Evolutionary conservation across 2,888 invertebrate species (phyloP), one percentile per base, ranked within the genome.

Genomic region (Chloromyia formosa): DNA sequence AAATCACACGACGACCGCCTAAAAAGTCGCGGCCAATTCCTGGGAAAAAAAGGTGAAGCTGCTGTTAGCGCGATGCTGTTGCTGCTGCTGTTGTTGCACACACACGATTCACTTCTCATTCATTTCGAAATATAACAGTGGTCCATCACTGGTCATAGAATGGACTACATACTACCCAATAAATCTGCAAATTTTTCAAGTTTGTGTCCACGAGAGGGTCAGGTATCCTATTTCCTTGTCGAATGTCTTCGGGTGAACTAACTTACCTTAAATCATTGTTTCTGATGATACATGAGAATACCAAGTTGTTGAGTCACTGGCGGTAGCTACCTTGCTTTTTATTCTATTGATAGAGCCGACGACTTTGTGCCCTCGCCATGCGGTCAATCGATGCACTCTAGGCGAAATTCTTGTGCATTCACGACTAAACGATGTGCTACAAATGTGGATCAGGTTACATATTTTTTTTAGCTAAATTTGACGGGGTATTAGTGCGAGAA

Each of bases 371-470:
- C 49, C 75, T 74, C 62, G 64, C 68, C 62, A 69, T 76, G 69
- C 76, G 76, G 76, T 76, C 74, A 56, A 74, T 74, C 66, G 76
- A 74, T 76, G 76, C 76, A 76, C 74, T 71, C 64, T 76, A 74
- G 74, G 74, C 74, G 76, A 58, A 76, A 71, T 69, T 76, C 71
- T 74, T 76, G 64, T 76, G 74, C 64, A 71, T 64, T 74, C 53
- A 76, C 62, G 72, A 54, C 64, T 42, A 42, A 61, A 61, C 40
- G 12, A 62, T 56, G 58, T 23, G 66, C 68, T 64, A 45, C 23
- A 53, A 75, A 45, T 40, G 73, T 12, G 64, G 71, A 76, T 76
- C 74, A 40, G 49, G 71, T 76, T 76, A 74, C 76, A 69, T 61
- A 62, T 60, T 60, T 68, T 35, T 35, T 35, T 35, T 62, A 49